Evolutionary conservation across 2,888 invertebrate species (phyloP).

Genomic region (Cylindroiulus punctatus): DNA sequence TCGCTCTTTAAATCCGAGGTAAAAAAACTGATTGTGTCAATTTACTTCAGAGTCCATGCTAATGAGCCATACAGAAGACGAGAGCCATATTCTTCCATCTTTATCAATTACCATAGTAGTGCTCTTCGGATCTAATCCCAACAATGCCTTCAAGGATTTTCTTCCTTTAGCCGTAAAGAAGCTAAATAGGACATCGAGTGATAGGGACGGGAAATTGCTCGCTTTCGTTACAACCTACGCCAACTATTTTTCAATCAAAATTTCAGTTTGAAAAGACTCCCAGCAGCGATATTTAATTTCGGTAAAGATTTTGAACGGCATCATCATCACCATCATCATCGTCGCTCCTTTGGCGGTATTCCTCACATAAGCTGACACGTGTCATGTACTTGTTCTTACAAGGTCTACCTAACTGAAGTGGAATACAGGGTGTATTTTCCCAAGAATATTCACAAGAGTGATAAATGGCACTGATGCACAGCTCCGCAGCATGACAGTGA

Average conservation of each 20-base stretch:
- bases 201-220: background rate
- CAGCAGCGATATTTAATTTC: slow-evolving; percentile 9
- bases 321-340: slow-evolving; percentile 3
- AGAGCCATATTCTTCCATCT: background rate
- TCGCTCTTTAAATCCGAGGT: too few species aligned
- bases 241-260: slow-evolving; percentile 17
- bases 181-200: slow-evolving; percentile 25
- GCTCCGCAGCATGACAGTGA: too few species aligned
- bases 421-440: too few species aligned
- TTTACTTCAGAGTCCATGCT: too few species aligned
- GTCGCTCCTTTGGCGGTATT: too few species aligned
- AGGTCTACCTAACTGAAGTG: too few species aligned
- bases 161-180: slow-evolving; percentile 13
- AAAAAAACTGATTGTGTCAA: too few species aligned
- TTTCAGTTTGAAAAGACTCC: slow-evolving; percentile 10
- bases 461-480: too few species aligned
- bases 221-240: slow-evolving; percentile 1
- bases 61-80: too few species aligned
- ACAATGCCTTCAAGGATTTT: slow-evolving; percentile 24
- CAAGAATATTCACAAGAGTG: too few species aligned
- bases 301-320: slow-evolving; percentile 1
- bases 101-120: slow-evolving; percentile 25
- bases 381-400: slow-evolving; percentile 5
- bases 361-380: background rate
- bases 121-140: slow-evolving; percentile 13